A percentile compares a stretch with the other conserved stretches of the same genome.
Conservation (phyloP, 2,888 invertebrate species). For the Dasysyrphus tricinctus region DNA sequence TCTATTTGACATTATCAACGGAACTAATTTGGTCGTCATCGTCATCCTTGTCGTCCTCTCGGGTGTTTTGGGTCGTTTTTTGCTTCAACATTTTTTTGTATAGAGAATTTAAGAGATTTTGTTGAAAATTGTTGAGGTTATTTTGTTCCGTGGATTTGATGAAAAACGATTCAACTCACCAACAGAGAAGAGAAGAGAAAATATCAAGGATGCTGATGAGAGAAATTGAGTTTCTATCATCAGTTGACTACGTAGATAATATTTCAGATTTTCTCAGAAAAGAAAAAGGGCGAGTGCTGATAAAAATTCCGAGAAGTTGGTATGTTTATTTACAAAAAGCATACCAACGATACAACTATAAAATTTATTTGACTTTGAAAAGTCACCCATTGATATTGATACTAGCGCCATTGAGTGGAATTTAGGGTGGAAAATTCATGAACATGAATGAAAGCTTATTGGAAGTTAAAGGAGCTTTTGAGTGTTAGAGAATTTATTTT, state of each 20-base stretch:
- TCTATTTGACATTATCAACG: slow-evolving; percentile 76
- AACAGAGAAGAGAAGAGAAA: neutral
- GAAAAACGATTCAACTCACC: neutral
- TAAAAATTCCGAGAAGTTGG: neutral
- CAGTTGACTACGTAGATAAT: neutral
- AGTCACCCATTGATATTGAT: slow-evolving; percentile 1
- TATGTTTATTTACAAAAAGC: neutral
- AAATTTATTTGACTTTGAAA: slow-evolving; percentile 23
- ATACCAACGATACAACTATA: neutral
- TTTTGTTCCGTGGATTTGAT: neutral
- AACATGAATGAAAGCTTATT: slow-evolving; percentile 14
- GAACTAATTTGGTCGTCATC: slow-evolving; percentile 73
- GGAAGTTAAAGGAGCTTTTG: slow-evolving; percentile 46
- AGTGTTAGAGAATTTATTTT: neutral
- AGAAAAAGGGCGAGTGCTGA: slow-evolving; percentile 47
- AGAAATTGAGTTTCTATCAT: neutral
- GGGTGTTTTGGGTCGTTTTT: slow-evolving; percentile 72
- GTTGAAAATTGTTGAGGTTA: slow-evolving; percentile 43
- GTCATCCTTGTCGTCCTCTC: slow-evolving; percentile 33
- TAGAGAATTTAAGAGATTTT: slow-evolving; percentile 49
- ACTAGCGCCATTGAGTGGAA: slow-evolving; percentile 60
- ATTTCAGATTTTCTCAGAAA: neutral
- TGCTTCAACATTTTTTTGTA: neutral
- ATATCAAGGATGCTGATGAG: slow-evolving; percentile 19
- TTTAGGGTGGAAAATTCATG: neutral